A percentile compares a stretch with the other conserved stretches of the same genome.
These are phyloP conservation scores for Syrrhaptes paradoxus DNA, from an alignment of 2,113 vertebrate genomes.

Conservation along the genomic window DNA sequence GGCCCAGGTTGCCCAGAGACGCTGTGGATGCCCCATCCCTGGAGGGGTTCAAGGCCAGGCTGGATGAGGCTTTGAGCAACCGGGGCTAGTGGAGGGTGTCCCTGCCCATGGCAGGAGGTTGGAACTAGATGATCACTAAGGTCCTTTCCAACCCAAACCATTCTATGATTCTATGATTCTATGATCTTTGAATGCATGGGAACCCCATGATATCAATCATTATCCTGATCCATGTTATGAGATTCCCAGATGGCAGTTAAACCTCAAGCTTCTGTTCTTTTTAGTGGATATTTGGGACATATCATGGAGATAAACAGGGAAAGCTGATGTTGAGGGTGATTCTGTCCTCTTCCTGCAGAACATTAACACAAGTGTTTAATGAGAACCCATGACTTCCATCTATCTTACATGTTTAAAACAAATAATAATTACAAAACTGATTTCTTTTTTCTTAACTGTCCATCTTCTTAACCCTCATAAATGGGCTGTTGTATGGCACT, in stretches of 20 bases:
- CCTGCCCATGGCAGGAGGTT: too few species aligned
- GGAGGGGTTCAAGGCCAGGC: too few species aligned
- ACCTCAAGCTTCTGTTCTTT: background rate
- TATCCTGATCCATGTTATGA: background rate
- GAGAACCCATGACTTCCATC: background rate
- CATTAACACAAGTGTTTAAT: background rate
- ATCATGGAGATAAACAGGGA: background rate
- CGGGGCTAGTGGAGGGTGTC: too few species aligned
- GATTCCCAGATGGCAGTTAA: background rate
- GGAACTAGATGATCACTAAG: too few species aligned
- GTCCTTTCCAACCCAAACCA: too few species aligned
- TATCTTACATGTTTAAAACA: background rate
- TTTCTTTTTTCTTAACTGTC: background rate
- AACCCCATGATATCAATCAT: background rate
- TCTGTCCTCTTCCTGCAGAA: background rate
- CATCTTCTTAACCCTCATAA: background rate
- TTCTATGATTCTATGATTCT: too few species aligned
- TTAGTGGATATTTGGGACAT: background rate
- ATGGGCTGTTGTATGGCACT: background rate
- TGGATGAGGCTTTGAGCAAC: too few species aligned
- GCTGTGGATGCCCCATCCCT: too few species aligned
- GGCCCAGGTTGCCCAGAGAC: too few species aligned
- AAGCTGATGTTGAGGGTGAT: background rate
- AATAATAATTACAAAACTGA: background rate
- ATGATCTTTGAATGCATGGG: background rate